Base-by-base conservation (phyloP, 2,113 vertebrate species). In the Piliocolobus tephrosceles region DNA sequence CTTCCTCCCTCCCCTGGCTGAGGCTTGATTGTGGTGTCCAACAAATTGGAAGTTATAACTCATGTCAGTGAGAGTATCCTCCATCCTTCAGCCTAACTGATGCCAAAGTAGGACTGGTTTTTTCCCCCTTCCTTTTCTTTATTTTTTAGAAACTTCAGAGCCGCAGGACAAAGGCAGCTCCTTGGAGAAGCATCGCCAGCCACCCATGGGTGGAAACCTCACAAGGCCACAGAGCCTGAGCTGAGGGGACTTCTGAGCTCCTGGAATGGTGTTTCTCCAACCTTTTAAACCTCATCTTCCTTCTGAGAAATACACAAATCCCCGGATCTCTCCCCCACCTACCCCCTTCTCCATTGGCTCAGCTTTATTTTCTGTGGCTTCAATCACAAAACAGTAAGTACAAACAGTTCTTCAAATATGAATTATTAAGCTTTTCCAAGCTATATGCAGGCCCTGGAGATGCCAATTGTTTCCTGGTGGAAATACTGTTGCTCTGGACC, bases 1-100 rank as follows among this genome's bases (percentile, higher is more conserved):
- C 23, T 38, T 1, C 66, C 52, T 58, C 70, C 79, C 40, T 52
- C 73, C 70, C 35, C 96, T 98, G 98, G 98, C 90, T 97, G 98
- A 99, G 98, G 98, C 98, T 99, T 98, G 98, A 98, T 97, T 98
- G 98, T 98, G 99, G 98, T 98, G 98, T 98, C 98, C 98, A 98
- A 98, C 98, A 99, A 99, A 99, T 96, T 98, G 98, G 96, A 99
- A 94, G 98, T 98, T 99, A 96, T 88, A 99, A 98, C 98, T 99
- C 98, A 98, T 98, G 89, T 96, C 87, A 45, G 0, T 96, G 97
- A 98, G 97, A 9, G 81, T 3, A 95, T 95, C 97, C 12, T 17
- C 96, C 61, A 0, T 0, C 23, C 0, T 97, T 97, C 93, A 57
- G 88, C 97, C 96, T 87, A 97, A 95, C 64, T 72, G 75, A 96